Evolutionary conservation across 2,888 invertebrate genomes (phyloP).

Genomic region (Apotomis betuletana): DNA sequence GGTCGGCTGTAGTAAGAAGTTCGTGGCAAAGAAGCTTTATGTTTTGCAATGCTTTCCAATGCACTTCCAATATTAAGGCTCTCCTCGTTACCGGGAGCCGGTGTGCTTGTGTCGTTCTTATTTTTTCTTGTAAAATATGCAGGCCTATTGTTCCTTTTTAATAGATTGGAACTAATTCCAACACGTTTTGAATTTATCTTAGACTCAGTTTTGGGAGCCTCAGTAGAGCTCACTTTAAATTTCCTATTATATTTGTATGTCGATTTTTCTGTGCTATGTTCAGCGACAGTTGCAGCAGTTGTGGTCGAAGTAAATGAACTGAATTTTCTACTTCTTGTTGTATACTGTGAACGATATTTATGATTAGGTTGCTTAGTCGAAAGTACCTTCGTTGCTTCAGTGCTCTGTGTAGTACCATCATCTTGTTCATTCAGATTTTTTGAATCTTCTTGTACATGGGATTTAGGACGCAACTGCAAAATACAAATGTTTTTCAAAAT

Average conservation of each 20-base stretch:
- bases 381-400: conserved; percentile 48
- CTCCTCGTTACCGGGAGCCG: conserved; percentile 45
- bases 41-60: conserved; percentile 49
- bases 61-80: conserved; percentile 45
- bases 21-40: conserved; percentile 61
- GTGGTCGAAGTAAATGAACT: conserved; percentile 57
- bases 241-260: conserved; percentile 70
- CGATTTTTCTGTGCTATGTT: conserved; percentile 57
- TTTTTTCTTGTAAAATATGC: conserved; percentile 65
- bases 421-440: conserved; percentile 52
- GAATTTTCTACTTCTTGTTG: conserved; percentile 62
- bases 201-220: conserved; percentile 54
- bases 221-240: conserved; percentile 64
- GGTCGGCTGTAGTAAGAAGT: conserved; percentile 71
- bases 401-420: conserved; percentile 50
- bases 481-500: conserved; percentile 2
- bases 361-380: conserved; percentile 15
- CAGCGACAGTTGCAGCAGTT: conserved; percentile 43
- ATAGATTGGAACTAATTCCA: conserved; percentile 51
- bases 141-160: conserved; percentile 65
- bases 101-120: conserved; percentile 50
- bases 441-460: conserved; percentile 54
- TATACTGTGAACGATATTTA: conserved; percentile 61
- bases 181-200: conserved; percentile 54
- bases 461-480: conserved; percentile 70